Evolutionary conservation across 2,888 invertebrate species (phyloP), one percentile per base, ranked within the genome.

Genomic region (Drosophila acutilabella): DNA sequence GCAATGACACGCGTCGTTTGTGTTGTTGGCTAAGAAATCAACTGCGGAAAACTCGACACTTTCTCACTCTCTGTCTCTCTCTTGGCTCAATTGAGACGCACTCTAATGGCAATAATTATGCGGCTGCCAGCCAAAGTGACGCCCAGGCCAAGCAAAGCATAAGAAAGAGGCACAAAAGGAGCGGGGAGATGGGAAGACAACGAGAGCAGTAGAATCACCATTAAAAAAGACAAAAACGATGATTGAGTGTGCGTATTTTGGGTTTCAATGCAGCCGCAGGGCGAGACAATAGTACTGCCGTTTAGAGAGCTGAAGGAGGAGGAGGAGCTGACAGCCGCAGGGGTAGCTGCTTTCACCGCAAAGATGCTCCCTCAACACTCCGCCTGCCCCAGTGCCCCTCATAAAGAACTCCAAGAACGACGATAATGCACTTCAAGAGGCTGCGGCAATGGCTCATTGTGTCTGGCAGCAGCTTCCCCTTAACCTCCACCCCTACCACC

Each of bases 31-130:
- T 41, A 30, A 8, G 1, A 30, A 54, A 51, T 41, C 57, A 16
- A 20, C 53, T 51, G 56, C 54, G 67, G 68, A 75, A 80, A 80
- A 65, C 58, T 77, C 68, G 13, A 36, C 36, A 4, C 45, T 23
- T 11, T 26, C 36, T 13, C 11, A n/a, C 45, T 45, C 45, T 45
- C 20, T 36, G 1, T 36, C 11, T 36, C 47, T 26, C 57, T 48
- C 68, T 57, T 48, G 64, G 68, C 81, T 80, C 82, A 88, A 89
- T 85, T 84, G 85, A 87, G 88, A 84, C 85, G 88, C 89, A 78
- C 88, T 82, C 85, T 85, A 85, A 85, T 85, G 85, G 85, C 81
- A 86, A 86, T 89, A 86, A 86, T 86, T 86, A 86, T 86, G 86
- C 80, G 88, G 77, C 81, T 77, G 59, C 18, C 50, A 72, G 57